These are phyloP conservation scores for Drosophila antonietae DNA, from an alignment of 2,888 invertebrate genomes.

Conservation along the genomic window DNA sequence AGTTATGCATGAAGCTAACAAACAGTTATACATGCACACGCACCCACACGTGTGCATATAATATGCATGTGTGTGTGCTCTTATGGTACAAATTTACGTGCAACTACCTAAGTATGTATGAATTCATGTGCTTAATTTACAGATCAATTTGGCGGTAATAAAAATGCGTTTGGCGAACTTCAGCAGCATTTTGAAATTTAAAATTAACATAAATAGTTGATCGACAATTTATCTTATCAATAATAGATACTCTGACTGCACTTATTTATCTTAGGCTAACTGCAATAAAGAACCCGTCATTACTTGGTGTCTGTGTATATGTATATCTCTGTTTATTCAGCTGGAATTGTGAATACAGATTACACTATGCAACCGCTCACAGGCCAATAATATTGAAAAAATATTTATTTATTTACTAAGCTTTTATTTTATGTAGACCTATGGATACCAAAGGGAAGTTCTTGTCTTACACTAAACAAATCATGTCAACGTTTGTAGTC, in stretches of 20 bases:
- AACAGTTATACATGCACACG: not conserved
- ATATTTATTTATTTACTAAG: not conserved
- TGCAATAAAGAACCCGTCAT: constrained; percentile 32
- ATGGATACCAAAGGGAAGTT: not conserved
- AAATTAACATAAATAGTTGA: constrained; percentile 63
- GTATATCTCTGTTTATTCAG: constrained; percentile 10
- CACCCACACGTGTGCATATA: constrained; percentile 2
- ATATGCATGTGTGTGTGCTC: not conserved
- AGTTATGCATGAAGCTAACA: constrained; percentile 37
- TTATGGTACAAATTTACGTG: not conserved
- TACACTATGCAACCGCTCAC: constrained; percentile 3
- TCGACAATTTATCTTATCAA: constrained; percentile 54
- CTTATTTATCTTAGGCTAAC: constrained; percentile 6
- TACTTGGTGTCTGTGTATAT: not conserved
- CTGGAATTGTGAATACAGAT: constrained; percentile 3
- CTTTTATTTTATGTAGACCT: not conserved
- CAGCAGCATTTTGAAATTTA: constrained; percentile 22
- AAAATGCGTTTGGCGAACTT: constrained; percentile 29
- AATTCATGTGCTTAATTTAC: constrained; percentile 56
- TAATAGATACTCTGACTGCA: constrained; percentile 36
- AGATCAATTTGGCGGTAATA: constrained; percentile 41
- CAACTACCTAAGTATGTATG: not conserved
- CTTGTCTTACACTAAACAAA: not conserved
- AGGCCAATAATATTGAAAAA: not conserved
- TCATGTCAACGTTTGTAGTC: not conserved